Percentiles rank a stretch among this genome's conserved stretches.
phyloP scores from a whole-genome alignment of 2,888 invertebrate species.

The Ormyrus thymus region DNA sequence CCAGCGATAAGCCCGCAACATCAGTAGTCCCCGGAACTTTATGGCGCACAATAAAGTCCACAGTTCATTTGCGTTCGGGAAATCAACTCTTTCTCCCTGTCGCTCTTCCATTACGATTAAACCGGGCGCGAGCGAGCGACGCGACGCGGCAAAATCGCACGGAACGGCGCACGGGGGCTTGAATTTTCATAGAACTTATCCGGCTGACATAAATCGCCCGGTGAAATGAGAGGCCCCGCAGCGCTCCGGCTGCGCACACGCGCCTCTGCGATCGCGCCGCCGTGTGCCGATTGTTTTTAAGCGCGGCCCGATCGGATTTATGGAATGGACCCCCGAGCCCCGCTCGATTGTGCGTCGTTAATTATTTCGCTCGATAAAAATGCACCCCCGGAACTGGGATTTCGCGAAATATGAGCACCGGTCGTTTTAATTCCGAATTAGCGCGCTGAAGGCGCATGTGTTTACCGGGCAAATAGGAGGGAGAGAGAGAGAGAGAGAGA shows the following conservation, averaged over 20 bases:
- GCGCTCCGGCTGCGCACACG: not conserved
- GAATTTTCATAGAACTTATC: slow-evolving; percentile 51
- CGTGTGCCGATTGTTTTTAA: slow-evolving; percentile 53
- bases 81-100: slow-evolving; percentile 28
- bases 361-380: slow-evolving; percentile 57
- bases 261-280: slow-evolving; percentile 25
- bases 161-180: not conserved
- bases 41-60: slow-evolving; percentile 36
- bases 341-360: slow-evolving; percentile 56
- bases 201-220: slow-evolving; percentile 36
- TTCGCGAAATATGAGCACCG: slow-evolving; percentile 14
- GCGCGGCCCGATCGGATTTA: slow-evolving; percentile 43
- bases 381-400: not conserved
- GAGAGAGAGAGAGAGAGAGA: slow-evolving; percentile 46
- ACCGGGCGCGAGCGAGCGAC: not conserved
- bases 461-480: not conserved
- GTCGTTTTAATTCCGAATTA: slow-evolving; percentile 42
- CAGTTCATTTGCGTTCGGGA: slow-evolving; percentile 51
- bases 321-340: slow-evolving; percentile 9
- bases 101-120: slow-evolving; percentile 15
- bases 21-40: slow-evolving; percentile 8
- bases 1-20: too few relatives aligned
- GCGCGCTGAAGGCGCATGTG: not conserved
- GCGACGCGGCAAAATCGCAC: not conserved
- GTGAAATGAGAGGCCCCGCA: not conserved